A percentile compares a stretch with the other conserved stretches of the same genome.
Evolutionary conservation across 2,797 vertebrate genomes (phyloP).

Genomic region (Philypnodon macrostomus): DNA sequence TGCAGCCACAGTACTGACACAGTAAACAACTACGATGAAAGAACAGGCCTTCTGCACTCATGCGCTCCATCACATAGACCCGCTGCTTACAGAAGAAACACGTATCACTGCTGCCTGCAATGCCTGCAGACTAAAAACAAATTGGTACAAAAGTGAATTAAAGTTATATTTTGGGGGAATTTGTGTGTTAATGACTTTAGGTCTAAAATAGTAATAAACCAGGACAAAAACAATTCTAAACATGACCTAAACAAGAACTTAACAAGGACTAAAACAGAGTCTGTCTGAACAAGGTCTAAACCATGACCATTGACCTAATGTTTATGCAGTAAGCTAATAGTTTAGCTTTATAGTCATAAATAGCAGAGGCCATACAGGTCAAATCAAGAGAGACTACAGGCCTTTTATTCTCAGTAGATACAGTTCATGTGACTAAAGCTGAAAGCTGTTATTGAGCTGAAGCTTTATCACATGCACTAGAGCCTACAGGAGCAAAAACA

Average conservation of each 20-base stretch:
- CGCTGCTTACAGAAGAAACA: conserved; percentile 89
- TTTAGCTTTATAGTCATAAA: too few relatives aligned
- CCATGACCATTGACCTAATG: too few relatives aligned
- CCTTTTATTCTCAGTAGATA: neutral
- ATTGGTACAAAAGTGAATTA: too few relatives aligned
- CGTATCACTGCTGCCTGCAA: conserved; percentile 83
- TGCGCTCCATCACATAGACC: conserved; percentile 93
- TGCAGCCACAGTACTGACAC: conserved; percentile 83
- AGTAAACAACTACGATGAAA: conserved; percentile 96
- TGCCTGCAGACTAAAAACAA: conserved; percentile 21
- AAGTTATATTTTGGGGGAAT: neutral
- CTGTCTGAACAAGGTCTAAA: too few relatives aligned
- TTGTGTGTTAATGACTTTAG: too few relatives aligned
- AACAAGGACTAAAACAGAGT: too few relatives aligned
- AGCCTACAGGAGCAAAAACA: conserved; percentile 15
- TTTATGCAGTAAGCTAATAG: too few relatives aligned
- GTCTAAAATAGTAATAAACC: too few relatives aligned
- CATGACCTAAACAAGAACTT: too few relatives aligned
- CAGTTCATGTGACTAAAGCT: conserved; percentile 9
- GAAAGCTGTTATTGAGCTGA: conserved; percentile 11
- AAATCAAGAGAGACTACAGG: conserved; percentile 3
- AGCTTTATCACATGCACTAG: conserved; percentile 46
- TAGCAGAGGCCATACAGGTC: neutral
- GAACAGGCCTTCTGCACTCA: conserved; percentile 92
- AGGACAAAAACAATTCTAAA: too few relatives aligned